A percentile compares a stretch with the other conserved stretches of the same genome.
phyloP scores from a whole-genome alignment of 1,140 invertebrate species.

The Mya arenaria region DNA sequence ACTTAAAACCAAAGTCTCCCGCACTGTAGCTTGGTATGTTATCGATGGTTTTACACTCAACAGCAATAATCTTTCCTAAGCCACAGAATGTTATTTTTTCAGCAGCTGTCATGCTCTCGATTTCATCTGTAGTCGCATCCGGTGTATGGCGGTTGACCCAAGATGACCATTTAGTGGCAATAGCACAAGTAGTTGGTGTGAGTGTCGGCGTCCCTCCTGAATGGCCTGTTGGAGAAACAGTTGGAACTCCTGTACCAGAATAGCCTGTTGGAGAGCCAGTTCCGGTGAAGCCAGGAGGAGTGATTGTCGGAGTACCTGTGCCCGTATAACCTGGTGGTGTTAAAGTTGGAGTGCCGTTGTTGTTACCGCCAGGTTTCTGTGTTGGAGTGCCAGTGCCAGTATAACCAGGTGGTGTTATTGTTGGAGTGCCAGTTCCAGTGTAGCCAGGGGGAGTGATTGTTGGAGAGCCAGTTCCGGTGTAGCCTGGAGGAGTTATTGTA shows the following conservation, averaged over 20 bases:
- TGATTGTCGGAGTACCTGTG: background rate
- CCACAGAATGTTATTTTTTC: slow-evolving; percentile 55
- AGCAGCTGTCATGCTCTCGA: slow-evolving; percentile 57
- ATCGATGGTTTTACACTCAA: slow-evolving; percentile 57
- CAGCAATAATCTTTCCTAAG: slow-evolving; percentile 21
- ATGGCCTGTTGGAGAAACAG: no score
- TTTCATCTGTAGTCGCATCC: slow-evolving; percentile 43
- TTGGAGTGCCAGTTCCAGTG: background rate
- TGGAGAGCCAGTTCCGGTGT: slow-evolving; percentile 23
- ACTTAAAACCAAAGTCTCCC: slow-evolving; percentile 47
- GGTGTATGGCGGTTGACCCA: slow-evolving; percentile 62
- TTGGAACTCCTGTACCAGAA: background rate
- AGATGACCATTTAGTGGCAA: slow-evolving; percentile 39
- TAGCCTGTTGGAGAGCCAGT: background rate
- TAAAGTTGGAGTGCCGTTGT: background rate
- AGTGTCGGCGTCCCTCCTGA: background rate
- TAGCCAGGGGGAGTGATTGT: background rate
- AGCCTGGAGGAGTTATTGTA: background rate
- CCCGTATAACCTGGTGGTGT: background rate
- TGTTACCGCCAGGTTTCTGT: background rate
- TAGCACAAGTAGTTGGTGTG: slow-evolving; percentile 2
- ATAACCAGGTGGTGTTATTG: background rate
- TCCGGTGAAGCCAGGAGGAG: background rate
- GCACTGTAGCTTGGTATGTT: slow-evolving; percentile 54
- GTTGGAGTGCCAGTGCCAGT: slow-evolving; percentile 1